Evolutionary conservation across 2,888 invertebrate genomes (phyloP).

Genomic region (Danaus chrysippus): DNA sequence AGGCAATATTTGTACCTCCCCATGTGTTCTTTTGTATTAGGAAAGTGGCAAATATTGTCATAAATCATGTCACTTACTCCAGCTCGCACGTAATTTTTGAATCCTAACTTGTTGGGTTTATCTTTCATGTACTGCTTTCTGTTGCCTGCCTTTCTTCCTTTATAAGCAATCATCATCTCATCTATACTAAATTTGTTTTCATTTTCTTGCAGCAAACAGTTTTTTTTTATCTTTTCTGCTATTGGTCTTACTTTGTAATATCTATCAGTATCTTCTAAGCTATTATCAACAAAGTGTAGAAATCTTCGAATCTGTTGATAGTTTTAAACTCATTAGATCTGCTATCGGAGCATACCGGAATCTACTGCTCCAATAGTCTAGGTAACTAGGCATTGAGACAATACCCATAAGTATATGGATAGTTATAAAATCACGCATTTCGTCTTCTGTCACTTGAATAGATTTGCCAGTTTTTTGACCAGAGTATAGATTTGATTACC

Average conservation of each 20-base stretch:
- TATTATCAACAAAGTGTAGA: conserved; percentile 41
- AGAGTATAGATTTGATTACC: conserved; percentile 31
- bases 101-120: no score
- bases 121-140: no score
- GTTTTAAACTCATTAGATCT: conserved; percentile 38
- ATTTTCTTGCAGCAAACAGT: conserved; percentile 29
- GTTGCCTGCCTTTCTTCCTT: no score
- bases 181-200: conserved; percentile 39
- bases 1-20: no score
- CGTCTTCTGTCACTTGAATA: conserved; percentile 30
- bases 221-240: no score
- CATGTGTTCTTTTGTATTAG: no score
- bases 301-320: conserved; percentile 37
- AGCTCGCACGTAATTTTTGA: no score
- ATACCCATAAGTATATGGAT: conserved; percentile 42
- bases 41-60: no score
- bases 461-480: conserved; percentile 30
- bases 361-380: conserved; percentile 35
- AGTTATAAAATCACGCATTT: conserved; percentile 37
- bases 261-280: conserved; percentile 31
- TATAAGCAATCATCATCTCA: conserved; percentile 48
- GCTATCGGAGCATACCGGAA: conserved; percentile 33
- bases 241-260: conserved; percentile 41
- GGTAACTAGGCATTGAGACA: conserved; percentile 35
- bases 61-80: no score